Conservation (phyloP, 2,888 invertebrate genomes). For the Teleogryllus oceanicus region DNA sequence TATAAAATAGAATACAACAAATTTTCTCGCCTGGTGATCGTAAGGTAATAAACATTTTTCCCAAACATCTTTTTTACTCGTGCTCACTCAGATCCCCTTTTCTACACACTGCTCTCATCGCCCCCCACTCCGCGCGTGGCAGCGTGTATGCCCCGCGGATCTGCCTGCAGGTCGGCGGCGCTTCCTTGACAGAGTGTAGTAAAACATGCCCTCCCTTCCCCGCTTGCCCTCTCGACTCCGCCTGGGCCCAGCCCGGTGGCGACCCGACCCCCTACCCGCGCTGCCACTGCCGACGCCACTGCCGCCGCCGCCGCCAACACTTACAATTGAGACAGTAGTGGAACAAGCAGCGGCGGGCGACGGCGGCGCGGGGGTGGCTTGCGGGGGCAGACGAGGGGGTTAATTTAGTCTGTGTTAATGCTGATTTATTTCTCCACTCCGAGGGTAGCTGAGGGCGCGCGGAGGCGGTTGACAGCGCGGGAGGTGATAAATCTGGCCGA, state of each 20-base stretch:
- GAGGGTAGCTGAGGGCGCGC: slow-evolving; percentile 23
- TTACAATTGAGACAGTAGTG: slow-evolving; percentile 18
- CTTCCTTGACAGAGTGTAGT: neutral
- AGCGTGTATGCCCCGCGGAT: too few relatives aligned
- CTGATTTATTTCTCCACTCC: slow-evolving; percentile 36
- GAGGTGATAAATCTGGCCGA: slow-evolving; percentile 34
- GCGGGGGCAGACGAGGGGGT: slow-evolving; percentile 29
- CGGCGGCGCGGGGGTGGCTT: neutral
- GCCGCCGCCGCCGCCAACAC: neutral
- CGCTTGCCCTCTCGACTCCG: neutral
- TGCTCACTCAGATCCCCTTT: too few relatives aligned
- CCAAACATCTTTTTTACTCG: too few relatives aligned
- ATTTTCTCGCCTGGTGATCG: too few relatives aligned
- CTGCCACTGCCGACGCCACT: neutral
- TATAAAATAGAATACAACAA: too few relatives aligned
- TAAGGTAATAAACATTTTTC: too few relatives aligned
- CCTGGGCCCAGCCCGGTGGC: neutral
- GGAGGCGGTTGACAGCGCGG: slow-evolving; percentile 23
- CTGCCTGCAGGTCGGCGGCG: too few relatives aligned
- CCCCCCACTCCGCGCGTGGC: too few relatives aligned
- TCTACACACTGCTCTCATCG: too few relatives aligned
- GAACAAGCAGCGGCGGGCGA: slow-evolving; percentile 2
- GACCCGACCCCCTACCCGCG: neutral
- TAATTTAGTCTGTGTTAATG: slow-evolving; percentile 38
- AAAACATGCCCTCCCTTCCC: neutral